These are phyloP conservation scores for Pomatostomus ruficeps DNA, from an alignment of 2,113 vertebrate species.

Conservation along the genomic window DNA sequence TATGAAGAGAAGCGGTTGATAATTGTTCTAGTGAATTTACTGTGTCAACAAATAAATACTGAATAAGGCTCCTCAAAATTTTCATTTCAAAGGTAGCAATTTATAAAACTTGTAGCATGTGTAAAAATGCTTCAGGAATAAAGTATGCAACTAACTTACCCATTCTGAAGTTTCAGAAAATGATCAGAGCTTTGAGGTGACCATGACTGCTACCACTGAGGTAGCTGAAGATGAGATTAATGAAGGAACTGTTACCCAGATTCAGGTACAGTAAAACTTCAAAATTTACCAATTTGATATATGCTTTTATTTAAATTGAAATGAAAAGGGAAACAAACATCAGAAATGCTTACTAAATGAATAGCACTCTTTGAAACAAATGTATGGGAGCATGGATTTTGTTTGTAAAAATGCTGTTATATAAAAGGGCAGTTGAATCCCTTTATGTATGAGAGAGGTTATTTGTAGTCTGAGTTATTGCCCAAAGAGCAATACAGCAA, in stretches of 20 bases:
- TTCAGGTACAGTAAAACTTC: conserved; percentile 78
- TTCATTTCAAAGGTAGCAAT: neutral
- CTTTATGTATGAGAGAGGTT: neutral
- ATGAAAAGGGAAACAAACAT: neutral
- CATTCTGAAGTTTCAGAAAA: conserved; percentile 85
- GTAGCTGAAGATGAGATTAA: conserved; percentile 84
- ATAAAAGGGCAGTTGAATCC: neutral
- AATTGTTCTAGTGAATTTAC: neutral
- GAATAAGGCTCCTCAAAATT: neutral
- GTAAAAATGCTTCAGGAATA: neutral
- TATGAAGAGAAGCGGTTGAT: neutral
- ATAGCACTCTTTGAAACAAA: neutral
- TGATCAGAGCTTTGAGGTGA: conserved; percentile 95
- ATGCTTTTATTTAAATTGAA: neutral
- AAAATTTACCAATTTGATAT: neutral
- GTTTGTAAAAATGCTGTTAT: neutral
- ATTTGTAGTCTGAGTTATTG: neutral
- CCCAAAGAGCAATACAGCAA: neutral
- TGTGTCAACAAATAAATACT: neutral
- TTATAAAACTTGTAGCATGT: neutral
- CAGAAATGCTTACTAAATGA: neutral
- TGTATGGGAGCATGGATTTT: neutral
- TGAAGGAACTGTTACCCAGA: conserved; percentile 86
- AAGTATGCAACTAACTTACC: neutral
- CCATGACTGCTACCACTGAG: conserved; percentile 92